Base-by-base conservation (phyloP, 2,888 invertebrate genomes). In the Aspidiotus rigidus region DNA sequence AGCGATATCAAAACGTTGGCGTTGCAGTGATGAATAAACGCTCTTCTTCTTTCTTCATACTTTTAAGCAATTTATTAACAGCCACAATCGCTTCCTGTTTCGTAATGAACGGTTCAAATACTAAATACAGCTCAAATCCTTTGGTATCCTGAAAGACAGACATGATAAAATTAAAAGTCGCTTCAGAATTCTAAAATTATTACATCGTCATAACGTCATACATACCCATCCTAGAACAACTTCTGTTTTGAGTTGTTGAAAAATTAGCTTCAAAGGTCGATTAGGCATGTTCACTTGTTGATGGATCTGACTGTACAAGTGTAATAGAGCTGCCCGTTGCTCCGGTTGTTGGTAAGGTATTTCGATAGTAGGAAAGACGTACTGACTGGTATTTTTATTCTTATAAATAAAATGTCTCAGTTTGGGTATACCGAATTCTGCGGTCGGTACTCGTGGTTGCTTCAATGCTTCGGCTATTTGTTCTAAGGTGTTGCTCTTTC, bases 391-490 rank as follows among this genome's bases (percentile, higher is more conserved):
- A 8, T 88, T 87, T 77, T 89, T 90, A 73, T 92, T 91, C 80
- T 97, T 97, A 80, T 97, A 98, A 75, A 97, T 82, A 78, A 96
- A 97, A 78, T 97, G 96, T 56, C 96, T 83, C 74, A 97, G 83
- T 77, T 95, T 93, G 0, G 88, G 85, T 74, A 95, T 87, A 39
- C 86, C 87, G 62, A 87, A 83, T 72, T 81, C 80, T 9, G 80
- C 77, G 63, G 85, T 84, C 70, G 84, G 85, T 63, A 87, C 82
- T 44, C 77, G 78, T 57, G 77, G 77, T 69, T 77, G 76, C 69
- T 75, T 74, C 75, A 94, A 81, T 0, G 93, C 89, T 74, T 90
- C 89, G 76, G 90, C 90, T 64, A 96, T 93, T 0, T 90, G 88
- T 75, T 89, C 87, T 16, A 96, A 79, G 74, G 90, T 89, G 77